Evolutionary conservation across 2,797 vertebrate species (phyloP), one percentile per base, ranked within the genome.

Genomic region (Coreius guichenoti): DNA sequence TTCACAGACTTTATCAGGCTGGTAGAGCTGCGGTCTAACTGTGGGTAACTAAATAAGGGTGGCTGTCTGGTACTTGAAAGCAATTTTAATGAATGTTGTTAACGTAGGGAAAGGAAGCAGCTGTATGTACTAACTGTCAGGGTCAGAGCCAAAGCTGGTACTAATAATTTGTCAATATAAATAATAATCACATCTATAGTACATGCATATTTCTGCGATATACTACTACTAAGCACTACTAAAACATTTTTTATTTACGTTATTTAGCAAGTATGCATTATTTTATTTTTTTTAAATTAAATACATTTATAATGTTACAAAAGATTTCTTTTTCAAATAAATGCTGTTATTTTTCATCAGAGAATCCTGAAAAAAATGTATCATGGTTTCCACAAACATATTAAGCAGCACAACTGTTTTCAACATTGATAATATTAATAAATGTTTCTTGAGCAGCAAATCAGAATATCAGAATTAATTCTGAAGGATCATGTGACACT

Each of bases 41-140:
- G 23, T 12, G 0, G 43, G 63, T 26, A 68, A 36, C 19, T 69
- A 80, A 80, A 80, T 69, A 80, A 80, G 79, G 13, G 36, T 72
- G 33, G 21, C 49, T 70, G 21, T 54, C 49, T 70, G 49, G 43
- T 33, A 12, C 13, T 47, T 47, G 61, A 58, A 76, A n/a, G 13
- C 21, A 51, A 56, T 76, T 76, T 76, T 7, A 76, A 56, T 56
- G 13, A 76, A 49, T 68, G 61, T 19, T 45, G 77, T 47, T 26
- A 45, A 63, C 5, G 1, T 63, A 19, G 23, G 2, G 1, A 23
- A 8, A 65, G 43, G 29, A 68, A 51, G 29, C 63, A 80, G 45
- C 61, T 80, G 26, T 49, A 67, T 67, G 61, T 72, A 26, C 69
- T 23, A 39, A 36, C 17, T 68, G 61, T 68, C 19, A 68, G 17